Evolutionary conservation across 1,140 invertebrate genomes (phyloP), one percentile per base, ranked within the genome.

Genomic region (Pseudomyrmex flavicornis): DNA sequence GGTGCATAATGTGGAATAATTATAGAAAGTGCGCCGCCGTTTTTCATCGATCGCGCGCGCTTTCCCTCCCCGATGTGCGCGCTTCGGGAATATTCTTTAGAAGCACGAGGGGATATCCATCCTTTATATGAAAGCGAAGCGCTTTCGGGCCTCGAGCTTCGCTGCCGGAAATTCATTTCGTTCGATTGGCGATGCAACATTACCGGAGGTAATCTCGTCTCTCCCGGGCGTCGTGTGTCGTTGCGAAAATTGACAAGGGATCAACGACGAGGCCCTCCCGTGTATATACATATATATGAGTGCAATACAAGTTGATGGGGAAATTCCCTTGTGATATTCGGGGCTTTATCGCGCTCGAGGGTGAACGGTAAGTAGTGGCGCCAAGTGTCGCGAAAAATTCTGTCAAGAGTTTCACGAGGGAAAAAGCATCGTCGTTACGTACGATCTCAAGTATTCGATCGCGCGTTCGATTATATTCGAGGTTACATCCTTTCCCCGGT

Each of bases 251-350:
- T 85, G 85, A 90, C 88, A 90, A 86, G 66, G 82, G 82, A 89
- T 85, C 83, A 88, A 87, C 84, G 82, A 65, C 44, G 75, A 50
- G 85, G 88, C 73, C 79, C 84, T 63, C 26, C 2, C 2, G 26
- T 26, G 2, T 26, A 26, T 26, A 73, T 84, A 83, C 4, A 35
- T 35, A 73, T 85, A 83, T 88, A 87, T 89, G 88, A 80, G 76
- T 73, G 83, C 74, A 58, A 89, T 80, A 83, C 73, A 73, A 46
- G 83, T 86, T 92, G 92, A 92, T 92, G 91, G 90, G 90, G 92
- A 92, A 93, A 91, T 92, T 92, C 91, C 90, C 92, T 89, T 89
- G 91, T 89, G 84, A 90, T 89, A 88, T 88, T 82, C 35, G 4
- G 35, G 84, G 72, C 68, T 80, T 85, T 26, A 77, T 80, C 87